Evolutionary conservation across 2,888 invertebrate species (phyloP).

Genomic region (Lasius platythorax): DNA sequence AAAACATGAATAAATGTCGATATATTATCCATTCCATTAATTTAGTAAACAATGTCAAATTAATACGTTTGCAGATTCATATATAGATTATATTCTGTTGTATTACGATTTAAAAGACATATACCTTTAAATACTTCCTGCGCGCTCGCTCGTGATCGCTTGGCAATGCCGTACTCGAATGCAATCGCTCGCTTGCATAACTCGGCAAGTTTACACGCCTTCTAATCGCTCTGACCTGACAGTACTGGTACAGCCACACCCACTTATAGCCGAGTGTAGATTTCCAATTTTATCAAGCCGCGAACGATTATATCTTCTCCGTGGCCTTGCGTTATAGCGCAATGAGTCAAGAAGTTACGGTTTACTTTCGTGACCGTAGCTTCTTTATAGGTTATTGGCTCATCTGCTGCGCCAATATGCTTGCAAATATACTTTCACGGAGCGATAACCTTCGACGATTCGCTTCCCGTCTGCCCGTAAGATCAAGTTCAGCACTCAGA

Average conservation of each 20-base stretch:
- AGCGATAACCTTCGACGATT: slow-evolving; percentile 31
- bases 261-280: slow-evolving; percentile 65
- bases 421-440: slow-evolving; percentile 29
- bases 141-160: slow-evolving; percentile 63
- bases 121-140: slow-evolving; percentile 55
- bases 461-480: background rate
- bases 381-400: slow-evolving; percentile 60
- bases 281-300: slow-evolving; percentile 44
- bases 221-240: slow-evolving; percentile 79
- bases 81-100: background rate
- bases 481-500: slow-evolving; percentile 46
- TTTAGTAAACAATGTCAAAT: background rate
- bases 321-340: slow-evolving; percentile 78
- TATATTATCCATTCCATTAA: background rate
- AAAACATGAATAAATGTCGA: background rate
- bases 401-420: slow-evolving; percentile 43
- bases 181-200: slow-evolving; percentile 77
- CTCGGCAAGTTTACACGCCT: slow-evolving; percentile 74
- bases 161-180: slow-evolving; percentile 58
- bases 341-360: slow-evolving; percentile 73
- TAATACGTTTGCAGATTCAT: background rate
- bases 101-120: background rate
- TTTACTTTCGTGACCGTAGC: slow-evolving; percentile 59
- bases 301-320: slow-evolving; percentile 56
- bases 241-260: slow-evolving; percentile 84